Percentiles rank a stretch among this genome's conserved stretches.
Evolutionary conservation across 2,888 invertebrate genomes (phyloP).

Genomic region (Melieria omissa): DNA sequence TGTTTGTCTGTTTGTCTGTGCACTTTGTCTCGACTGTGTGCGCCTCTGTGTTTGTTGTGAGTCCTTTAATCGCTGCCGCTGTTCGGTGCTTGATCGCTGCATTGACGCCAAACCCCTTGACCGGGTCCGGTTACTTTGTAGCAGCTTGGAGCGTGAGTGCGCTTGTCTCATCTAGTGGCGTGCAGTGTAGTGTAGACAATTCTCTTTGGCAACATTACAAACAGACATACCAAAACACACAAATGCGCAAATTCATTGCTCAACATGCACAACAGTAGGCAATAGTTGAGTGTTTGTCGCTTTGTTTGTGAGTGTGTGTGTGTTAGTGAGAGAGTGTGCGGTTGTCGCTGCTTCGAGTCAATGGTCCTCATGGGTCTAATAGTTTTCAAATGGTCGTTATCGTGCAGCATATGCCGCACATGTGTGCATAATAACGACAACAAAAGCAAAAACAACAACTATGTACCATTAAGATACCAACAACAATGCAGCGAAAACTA

Average conservation of each 20-base stretch:
- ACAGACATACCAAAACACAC: background rate
- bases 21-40: no score
- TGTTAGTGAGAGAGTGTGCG: background rate
- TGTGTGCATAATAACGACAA: no score
- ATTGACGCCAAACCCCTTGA: no score
- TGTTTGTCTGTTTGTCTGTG: no score
- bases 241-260: background rate
- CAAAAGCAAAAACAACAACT: no score
- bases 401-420: background rate
- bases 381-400: slow-evolving; percentile 41
- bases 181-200: slow-evolving; percentile 22
- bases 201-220: slow-evolving; percentile 36
- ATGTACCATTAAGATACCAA: no score
- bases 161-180: background rate
- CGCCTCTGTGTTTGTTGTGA: no score
- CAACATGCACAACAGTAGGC: background rate
- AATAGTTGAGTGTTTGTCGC: slow-evolving; percentile 1
- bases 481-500: no score
- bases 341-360: slow-evolving; percentile 31
- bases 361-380: slow-evolving; percentile 41
- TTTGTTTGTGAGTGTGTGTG: slow-evolving; percentile 2
- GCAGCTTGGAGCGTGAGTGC: no score
- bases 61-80: no score
- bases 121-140: no score
- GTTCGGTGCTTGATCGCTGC: no score